These are phyloP conservation scores for Nebria brevicollis DNA, from an alignment of 2,888 invertebrate species.

Conservation along the genomic window DNA sequence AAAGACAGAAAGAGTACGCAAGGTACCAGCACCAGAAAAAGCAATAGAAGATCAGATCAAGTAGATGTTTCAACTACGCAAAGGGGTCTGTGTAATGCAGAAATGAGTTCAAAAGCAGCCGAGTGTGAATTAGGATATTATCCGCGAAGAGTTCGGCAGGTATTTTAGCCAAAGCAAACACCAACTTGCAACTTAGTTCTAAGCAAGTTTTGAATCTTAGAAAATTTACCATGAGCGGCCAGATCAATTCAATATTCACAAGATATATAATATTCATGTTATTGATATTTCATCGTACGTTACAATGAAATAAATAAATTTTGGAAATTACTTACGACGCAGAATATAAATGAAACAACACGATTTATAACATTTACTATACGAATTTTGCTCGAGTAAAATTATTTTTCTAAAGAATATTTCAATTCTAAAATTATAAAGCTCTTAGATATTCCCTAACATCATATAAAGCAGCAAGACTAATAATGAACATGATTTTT, in stretches of 20 bases:
- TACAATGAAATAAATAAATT: too few relatives aligned
- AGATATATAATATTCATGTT: too few relatives aligned
- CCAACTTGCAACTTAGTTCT: not conserved
- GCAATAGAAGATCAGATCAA: not conserved
- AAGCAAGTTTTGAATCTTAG: constrained; percentile 21
- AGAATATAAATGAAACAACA: too few relatives aligned
- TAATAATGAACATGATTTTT: too few relatives aligned
- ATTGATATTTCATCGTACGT: too few relatives aligned
- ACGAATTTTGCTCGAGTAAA: too few relatives aligned
- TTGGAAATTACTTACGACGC: too few relatives aligned
- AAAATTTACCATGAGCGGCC: constrained; percentile 8
- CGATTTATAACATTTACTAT: too few relatives aligned
- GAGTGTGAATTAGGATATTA: constrained; percentile 12
- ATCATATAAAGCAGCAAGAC: too few relatives aligned
- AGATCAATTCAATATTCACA: not conserved
- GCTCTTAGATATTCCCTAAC: too few relatives aligned
- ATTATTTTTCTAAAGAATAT: too few relatives aligned
- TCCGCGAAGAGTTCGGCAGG: constrained; percentile 14
- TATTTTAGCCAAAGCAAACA: constrained; percentile 12
- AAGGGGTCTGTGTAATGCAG: not conserved
- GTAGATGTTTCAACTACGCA: not conserved
- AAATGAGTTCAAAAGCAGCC: not conserved
- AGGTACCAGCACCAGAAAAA: not conserved
- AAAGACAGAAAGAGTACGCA: not conserved
- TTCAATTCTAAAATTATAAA: too few relatives aligned